Percentiles rank a stretch among this genome's conserved stretches.
Conservation (phyloP, 2,888 invertebrate genomes). For the Operophtera brumata region DNA sequence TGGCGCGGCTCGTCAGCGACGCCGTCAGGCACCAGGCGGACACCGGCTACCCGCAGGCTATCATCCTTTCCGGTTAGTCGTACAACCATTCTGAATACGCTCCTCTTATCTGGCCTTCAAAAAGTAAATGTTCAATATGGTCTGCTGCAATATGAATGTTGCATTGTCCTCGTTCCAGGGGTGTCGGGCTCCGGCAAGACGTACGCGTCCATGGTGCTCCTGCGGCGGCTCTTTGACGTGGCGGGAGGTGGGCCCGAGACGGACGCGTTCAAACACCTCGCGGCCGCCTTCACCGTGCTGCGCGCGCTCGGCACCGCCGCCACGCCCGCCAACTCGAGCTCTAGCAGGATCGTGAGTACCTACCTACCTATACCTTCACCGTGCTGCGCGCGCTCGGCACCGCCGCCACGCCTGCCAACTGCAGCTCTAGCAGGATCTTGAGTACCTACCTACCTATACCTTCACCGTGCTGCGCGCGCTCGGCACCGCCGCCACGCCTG, state of each 20-base stretch:
- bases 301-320: constrained; percentile 95
- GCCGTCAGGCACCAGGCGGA: constrained; percentile 96
- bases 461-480: constrained; percentile 96
- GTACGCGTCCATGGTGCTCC: constrained; percentile 93
- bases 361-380: constrained; percentile 81
- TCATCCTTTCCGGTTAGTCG: constrained; percentile 91
- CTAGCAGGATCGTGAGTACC: constrained; percentile 91
- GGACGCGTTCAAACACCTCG: constrained; percentile 97
- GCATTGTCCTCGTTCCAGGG: constrained; percentile 69
- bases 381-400: constrained; percentile 94
- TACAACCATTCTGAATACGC: no score
- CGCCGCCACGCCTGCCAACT: constrained; percentile 93
- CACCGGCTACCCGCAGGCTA: constrained; percentile 97
- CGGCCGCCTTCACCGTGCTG: constrained; percentile 96
- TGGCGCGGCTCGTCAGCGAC: constrained; percentile 93
- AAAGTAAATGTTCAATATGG: no score
- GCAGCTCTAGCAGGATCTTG: constrained; percentile 96
- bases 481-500: constrained; percentile 93
- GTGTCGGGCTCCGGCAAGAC: constrained; percentile 97
- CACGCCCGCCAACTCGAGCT: constrained; percentile 94
- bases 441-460: constrained; percentile 51
- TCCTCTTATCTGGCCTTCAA: not conserved
- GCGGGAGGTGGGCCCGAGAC: constrained; percentile 97
- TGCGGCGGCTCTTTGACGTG: constrained; percentile 94
- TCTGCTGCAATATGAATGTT: no score